Evolutionary conservation across 2,113 vertebrate species (phyloP).

Genomic region (Colaptes auratus): DNA sequence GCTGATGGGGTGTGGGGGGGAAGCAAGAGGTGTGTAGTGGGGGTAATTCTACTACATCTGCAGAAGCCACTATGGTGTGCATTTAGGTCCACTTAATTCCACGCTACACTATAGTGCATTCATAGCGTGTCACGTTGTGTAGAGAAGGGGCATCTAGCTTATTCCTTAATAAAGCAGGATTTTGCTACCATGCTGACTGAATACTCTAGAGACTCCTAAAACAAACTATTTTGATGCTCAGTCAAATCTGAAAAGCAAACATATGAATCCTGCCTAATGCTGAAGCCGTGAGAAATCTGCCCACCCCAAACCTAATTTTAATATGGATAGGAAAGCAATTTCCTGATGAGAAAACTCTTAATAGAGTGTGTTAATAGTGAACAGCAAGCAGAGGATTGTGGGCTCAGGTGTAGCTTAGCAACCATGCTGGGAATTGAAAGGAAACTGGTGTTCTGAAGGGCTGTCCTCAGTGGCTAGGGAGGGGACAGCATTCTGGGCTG

Average conservation of each 20-base stretch:
- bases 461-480: background rate
- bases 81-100: background rate
- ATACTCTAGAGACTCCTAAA: background rate
- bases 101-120: background rate
- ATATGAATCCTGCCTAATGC: background rate
- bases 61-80: background rate
- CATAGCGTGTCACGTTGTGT: fast-evolving
- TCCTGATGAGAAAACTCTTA: conserved; percentile 25
- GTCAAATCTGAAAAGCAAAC: conserved; percentile 36
- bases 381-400: background rate
- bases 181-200: background rate
- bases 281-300: background rate
- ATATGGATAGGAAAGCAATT: conserved; percentile 18
- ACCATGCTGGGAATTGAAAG: background rate
- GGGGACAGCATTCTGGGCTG: background rate
- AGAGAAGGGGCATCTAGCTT: background rate
- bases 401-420: background rate
- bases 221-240: background rate
- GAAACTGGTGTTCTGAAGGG: background rate
- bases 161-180: background rate
- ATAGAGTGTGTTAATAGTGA: background rate
- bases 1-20: background rate
- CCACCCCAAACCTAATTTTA: conserved; percentile 30
- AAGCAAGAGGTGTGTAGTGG: background rate
- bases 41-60: background rate